A percentile compares a stretch with the other conserved stretches of the same genome.
Evolutionary conservation across 2,797 vertebrate genomes (phyloP).

Genomic region (Taenioides sp.): DNA sequence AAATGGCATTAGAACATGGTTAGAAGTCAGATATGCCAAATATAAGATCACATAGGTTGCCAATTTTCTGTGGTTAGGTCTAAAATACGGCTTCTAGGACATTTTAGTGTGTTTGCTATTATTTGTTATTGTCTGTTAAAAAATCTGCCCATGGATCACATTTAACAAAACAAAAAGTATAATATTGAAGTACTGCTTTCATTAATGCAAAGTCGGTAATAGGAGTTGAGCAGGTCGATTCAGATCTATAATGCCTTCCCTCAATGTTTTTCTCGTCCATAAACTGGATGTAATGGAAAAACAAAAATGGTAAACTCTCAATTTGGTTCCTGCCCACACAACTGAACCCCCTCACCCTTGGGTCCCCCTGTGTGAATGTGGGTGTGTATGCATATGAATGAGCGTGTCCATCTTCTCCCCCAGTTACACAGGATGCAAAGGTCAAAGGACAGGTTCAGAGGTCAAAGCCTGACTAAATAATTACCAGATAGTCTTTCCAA

Average conservation of each 20-base stretch:
- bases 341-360: conserved; percentile 25
- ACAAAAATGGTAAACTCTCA: conserved; percentile 36
- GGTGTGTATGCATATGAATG: conserved; percentile 54
- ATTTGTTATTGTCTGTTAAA: neutral
- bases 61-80: neutral
- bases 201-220: conserved; percentile 2
- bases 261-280: conserved; percentile 17
- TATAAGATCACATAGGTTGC: neutral
- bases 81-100: neutral
- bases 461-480: conserved; percentile 77
- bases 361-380: conserved; percentile 23
- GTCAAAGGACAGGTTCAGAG: conserved; percentile 65
- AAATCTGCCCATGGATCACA: neutral
- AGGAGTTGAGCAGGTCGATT: neutral
- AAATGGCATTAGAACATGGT: no score
- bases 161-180: neutral
- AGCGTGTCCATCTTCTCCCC: conserved; percentile 53
- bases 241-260: neutral
- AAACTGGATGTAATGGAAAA: conserved; percentile 9
- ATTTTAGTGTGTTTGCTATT: neutral
- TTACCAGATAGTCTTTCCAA: conserved; percentile 69
- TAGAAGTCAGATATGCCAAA: neutral
- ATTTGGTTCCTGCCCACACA: conserved; percentile 44
- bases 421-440: conserved; percentile 67
- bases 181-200: neutral